phyloP scores from a whole-genome alignment of 2,113 vertebrate species.

The Oceanites oceanicus region DNA sequence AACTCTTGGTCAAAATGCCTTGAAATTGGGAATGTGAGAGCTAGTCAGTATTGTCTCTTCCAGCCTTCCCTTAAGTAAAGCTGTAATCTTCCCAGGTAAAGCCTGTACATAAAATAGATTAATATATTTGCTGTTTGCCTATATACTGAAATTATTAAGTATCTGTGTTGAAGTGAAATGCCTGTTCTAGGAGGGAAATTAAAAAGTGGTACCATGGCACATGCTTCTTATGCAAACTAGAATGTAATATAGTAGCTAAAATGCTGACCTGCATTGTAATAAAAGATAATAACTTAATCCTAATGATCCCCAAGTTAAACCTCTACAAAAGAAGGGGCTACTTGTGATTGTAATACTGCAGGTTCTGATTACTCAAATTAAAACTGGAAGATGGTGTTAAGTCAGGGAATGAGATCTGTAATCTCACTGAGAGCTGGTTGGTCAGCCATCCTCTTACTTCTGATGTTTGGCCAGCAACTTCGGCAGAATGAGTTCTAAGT shows the following conservation, averaged over 20 bases:
- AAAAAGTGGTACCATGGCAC: background rate
- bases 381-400: background rate
- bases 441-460: background rate
- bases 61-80: background rate
- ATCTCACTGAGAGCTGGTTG: background rate
- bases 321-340: background rate
- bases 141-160: background rate
- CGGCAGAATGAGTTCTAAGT: background rate
- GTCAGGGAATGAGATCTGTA: background rate
- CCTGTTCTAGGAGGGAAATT: background rate
- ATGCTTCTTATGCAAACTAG: background rate
- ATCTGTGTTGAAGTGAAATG: background rate
- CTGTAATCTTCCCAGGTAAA: background rate
- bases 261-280: background rate
- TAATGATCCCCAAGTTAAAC: background rate
- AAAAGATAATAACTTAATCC: background rate
- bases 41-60: background rate
- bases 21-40: background rate
- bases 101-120: accelerated
- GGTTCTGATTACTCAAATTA: background rate
- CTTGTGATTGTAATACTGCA: background rate
- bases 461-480: background rate
- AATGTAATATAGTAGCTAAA: background rate
- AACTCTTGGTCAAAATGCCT: background rate
- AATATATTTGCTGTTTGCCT: background rate